Conservation (phyloP, 2,888 invertebrate genomes). For the Scrobipalpa atriplicella region DNA sequence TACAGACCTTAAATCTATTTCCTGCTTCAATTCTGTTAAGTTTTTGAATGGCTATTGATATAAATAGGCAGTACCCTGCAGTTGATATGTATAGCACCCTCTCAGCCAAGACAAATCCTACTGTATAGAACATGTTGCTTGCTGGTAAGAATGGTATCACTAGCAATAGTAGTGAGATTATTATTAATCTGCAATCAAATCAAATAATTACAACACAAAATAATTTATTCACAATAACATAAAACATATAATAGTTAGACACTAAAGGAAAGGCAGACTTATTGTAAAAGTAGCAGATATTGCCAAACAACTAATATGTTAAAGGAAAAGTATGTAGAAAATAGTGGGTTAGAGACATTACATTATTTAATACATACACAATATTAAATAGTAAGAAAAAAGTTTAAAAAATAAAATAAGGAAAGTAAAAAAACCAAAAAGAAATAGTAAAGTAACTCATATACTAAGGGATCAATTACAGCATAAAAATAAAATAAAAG, state of each 20-base stretch:
- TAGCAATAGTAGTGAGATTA: constrained; percentile 84
- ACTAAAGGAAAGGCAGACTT: background rate
- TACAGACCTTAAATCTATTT: constrained; percentile 49
- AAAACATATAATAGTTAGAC: background rate
- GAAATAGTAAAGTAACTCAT: background rate
- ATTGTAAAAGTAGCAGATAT: too few relatives aligned
- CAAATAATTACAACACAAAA: constrained; percentile 28
- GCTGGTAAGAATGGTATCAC: constrained; percentile 93
- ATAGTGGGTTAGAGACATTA: too few relatives aligned
- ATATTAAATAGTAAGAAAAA: too few relatives aligned
- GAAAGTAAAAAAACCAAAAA: background rate
- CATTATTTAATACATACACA: too few relatives aligned
- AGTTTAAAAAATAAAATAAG: background rate
- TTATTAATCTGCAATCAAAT: constrained; percentile 72
- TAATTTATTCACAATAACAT: background rate
- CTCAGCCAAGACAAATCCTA: constrained; percentile 96
- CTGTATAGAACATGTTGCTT: constrained; percentile 91
- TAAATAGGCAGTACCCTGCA: constrained; percentile 89
- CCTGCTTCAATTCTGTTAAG: constrained; percentile 41
- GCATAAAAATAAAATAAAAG: constrained; percentile 8
- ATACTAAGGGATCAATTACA: background rate
- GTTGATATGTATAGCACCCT: constrained; percentile 92
- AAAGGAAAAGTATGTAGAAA: too few relatives aligned
- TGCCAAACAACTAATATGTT: too few relatives aligned
- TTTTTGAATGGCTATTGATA: constrained; percentile 84